Base-by-base conservation (phyloP, 1,140 invertebrate species). In the Diprion similis region DNA sequence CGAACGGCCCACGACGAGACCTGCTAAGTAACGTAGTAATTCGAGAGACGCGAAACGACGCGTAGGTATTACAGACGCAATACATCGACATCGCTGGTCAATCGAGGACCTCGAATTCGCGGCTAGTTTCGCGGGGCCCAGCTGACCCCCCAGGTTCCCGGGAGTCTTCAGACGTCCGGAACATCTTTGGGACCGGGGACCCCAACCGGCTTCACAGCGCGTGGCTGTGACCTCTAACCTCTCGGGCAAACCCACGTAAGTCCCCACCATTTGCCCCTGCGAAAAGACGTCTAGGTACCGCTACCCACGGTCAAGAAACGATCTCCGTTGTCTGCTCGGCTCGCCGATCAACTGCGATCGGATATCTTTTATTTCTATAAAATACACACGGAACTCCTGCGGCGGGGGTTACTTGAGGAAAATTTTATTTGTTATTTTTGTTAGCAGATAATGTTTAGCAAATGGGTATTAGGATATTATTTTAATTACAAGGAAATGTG, bases 251-350 rank as follows among this genome's bases (percentile, higher is more conserved):
- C 18, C 66, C 66, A 68, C 66, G 37, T 19, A 19, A 45, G 11
- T 68, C 13, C 37, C 66, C 66, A 11, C 66, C 18, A 15, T 17
- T 17, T 59, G 11, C 66, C 7, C 18, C 37, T 18, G 37, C 37
- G 66, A 45, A 45, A 68, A 59, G 66, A 18, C 66, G 37, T 0
- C 15, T 4, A 19, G 66, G 66, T 68, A 68, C 66, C 66, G 66
- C 66, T 68, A 68, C 37, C 17, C 66, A 18, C 66, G 66, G 18
- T n/a, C 66, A 68, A 13, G 66, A 68, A 68, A 45, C 66, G 37
- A 68, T 68, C 66, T 11, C 66, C 19, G 17, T 45, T 59, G 51
- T 15, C 18, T 19, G 66, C 37, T 8, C 19, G 15, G 66, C 11
- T 19, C 7, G 18, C 19, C 10, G 66, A 68, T 68, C 59, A 64